A percentile compares a stretch with the other conserved stretches of the same genome.
Conservation (phyloP, 2,113 vertebrate genomes). For the Mixornis gularis region DNA sequence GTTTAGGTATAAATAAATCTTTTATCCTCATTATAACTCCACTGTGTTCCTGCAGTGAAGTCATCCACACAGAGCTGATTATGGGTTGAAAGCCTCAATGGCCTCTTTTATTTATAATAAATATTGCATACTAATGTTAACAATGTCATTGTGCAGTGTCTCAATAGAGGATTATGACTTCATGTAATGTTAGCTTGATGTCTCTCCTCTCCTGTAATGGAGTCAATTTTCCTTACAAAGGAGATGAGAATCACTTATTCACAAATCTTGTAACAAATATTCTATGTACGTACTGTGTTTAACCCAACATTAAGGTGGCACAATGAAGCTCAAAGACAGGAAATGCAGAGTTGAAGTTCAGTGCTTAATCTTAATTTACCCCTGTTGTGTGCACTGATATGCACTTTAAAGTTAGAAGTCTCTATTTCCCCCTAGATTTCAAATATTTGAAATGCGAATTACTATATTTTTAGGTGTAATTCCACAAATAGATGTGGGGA, state of each 20-base stretch:
- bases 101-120: conserved; percentile 62
- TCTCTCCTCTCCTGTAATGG: conserved; percentile 20
- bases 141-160: conserved; percentile 18
- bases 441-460: neutral
- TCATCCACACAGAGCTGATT: conserved; percentile 40
- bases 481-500: neutral
- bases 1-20: conserved; percentile 62
- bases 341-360: neutral
- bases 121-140: conserved; percentile 45
- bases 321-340: neutral
- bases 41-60: conserved; percentile 43
- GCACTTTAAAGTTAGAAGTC: neutral
- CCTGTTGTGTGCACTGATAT: neutral
- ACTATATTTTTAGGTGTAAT: neutral
- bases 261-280: neutral
- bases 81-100: conserved; percentile 47
- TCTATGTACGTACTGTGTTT: neutral
- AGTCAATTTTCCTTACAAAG: conserved; percentile 33
- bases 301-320: neutral
- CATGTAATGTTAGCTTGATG: conserved; percentile 44
- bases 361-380: neutral
- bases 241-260: neutral
- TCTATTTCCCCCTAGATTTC: neutral
- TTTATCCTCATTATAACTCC: conserved; percentile 44
- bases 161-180: conserved; percentile 41